phyloP scores from a whole-genome alignment of 2,888 invertebrate genomes.

The Syrista parreyssii region DNA sequence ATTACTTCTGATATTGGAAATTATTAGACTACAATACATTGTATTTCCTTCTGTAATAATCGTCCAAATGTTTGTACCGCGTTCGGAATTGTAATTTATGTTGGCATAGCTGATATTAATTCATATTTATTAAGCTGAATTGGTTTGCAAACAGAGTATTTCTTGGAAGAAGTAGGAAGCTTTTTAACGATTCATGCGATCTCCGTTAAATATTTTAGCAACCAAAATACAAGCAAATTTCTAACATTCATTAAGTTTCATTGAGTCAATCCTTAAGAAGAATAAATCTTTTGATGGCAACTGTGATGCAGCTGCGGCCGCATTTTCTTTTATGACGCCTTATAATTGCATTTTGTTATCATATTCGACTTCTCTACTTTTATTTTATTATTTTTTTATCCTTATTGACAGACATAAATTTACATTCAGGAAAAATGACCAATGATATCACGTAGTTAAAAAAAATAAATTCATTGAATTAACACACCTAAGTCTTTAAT shows the following conservation, averaged over 20 bases:
- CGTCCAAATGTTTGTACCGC: background rate
- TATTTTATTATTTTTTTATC: background rate
- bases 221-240: background rate
- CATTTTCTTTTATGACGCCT: background rate
- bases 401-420: background rate
- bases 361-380: background rate
- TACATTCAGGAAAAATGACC: background rate
- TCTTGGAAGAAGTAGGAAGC: background rate
- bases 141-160: background rate
- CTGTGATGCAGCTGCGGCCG: background rate
- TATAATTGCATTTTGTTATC: background rate
- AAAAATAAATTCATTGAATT: background rate
- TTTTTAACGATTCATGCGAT: background rate
- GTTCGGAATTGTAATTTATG: background rate
- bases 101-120: background rate
- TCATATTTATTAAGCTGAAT: background rate
- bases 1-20: background rate
- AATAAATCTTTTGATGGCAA: slow-evolving; percentile 6
- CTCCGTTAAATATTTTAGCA: background rate
- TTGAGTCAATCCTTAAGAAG: slow-evolving; percentile 1
- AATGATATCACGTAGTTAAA: background rate
- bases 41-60: background rate
- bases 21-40: background rate
- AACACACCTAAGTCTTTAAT: background rate
- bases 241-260: background rate